A percentile compares a stretch with the other conserved stretches of the same genome.
Evolutionary conservation across 2,113 vertebrate species (phyloP).

Genomic region (Dasypus novemcinctus): DNA sequence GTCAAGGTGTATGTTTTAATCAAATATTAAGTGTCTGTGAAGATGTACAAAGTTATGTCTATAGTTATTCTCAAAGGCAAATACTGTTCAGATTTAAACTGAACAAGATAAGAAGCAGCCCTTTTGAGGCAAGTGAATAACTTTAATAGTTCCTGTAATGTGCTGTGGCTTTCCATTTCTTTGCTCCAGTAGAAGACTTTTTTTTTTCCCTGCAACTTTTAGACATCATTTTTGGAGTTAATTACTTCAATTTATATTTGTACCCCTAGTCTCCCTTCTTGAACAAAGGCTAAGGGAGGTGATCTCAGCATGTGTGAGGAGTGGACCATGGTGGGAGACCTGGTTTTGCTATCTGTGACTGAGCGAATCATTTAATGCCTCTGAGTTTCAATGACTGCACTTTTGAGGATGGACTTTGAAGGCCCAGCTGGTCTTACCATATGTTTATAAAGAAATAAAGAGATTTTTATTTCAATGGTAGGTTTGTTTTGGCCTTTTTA

Average conservation of each 20-base stretch:
- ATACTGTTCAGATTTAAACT: not conserved
- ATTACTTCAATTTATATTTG: not conserved
- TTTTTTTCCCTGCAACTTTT: not conserved
- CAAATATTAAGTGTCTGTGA: not conserved
- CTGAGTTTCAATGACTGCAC: not conserved
- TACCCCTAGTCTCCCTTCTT: not conserved
- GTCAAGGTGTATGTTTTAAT: not conserved
- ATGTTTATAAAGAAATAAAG: constrained; percentile 10
- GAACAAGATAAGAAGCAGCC: not conserved
- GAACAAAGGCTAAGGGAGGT: not conserved
- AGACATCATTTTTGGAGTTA: not conserved
- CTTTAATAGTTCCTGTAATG: not conserved
- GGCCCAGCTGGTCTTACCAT: not conserved
- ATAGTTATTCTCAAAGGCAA: not conserved
- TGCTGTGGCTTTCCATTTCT: not conserved
- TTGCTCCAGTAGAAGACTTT: not conserved
- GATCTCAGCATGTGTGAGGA: not conserved
- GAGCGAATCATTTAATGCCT: not conserved
- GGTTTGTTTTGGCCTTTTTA: not conserved
- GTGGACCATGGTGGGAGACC: not conserved
- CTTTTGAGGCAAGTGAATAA: not conserved
- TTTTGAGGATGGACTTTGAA: not conserved
- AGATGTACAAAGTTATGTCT: not conserved
- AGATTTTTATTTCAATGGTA: not conserved
- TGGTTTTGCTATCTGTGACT: not conserved